phyloP scores from a whole-genome alignment of 1,140 invertebrate genomes.

The Melitaea cinxia region DNA sequence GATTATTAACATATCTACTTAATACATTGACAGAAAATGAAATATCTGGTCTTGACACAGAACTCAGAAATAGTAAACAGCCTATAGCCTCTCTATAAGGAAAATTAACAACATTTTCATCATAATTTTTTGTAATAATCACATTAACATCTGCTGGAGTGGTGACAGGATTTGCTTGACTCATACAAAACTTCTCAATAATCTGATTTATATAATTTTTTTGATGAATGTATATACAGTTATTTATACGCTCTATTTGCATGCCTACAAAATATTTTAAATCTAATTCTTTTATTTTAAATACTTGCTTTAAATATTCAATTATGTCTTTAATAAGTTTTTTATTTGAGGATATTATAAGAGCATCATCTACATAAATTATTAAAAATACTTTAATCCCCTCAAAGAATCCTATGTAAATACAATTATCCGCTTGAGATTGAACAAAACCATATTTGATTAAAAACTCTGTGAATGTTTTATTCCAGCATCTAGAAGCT shows the following conservation, averaged over 20 bases:
- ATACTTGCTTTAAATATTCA: neutral
- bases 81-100: neutral
- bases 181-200: neutral
- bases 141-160: neutral
- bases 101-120: neutral
- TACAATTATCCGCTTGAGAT: conserved; percentile 42
- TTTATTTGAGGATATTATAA: neutral
- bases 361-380: neutral
- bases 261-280: neutral
- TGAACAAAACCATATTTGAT: conserved; percentile 44
- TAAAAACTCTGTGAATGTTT: conserved; percentile 50
- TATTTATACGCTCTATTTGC: conserved; percentile 1
- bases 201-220: neutral
- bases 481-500: conserved; percentile 52
- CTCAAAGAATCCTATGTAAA: conserved; percentile 28
- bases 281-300: neutral
- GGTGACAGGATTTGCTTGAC: neutral
- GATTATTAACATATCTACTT: conserved; percentile 28
- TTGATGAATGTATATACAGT: neutral
- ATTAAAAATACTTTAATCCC: neutral
- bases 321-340: too few relatives aligned
- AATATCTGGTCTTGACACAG: neutral
- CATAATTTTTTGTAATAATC: neutral
- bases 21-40: neutral
- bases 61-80: neutral